phyloP scores from a whole-genome alignment of 2,888 invertebrate species.

The Epirrhoe alternata region DNA sequence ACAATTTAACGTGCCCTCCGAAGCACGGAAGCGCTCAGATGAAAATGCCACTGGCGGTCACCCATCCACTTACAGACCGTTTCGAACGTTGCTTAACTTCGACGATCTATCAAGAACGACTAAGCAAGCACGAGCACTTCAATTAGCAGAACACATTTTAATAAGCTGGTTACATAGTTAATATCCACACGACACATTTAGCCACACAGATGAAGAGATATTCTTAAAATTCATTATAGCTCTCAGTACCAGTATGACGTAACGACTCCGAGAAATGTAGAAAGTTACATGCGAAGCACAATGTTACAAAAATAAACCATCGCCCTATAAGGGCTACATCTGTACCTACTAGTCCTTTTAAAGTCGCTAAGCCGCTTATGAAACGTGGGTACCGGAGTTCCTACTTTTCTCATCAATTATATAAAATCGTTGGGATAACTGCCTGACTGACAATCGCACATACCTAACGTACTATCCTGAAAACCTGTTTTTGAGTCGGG shows the following conservation, averaged over 20 bases:
- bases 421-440: conserved; percentile 2
- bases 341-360: conserved; percentile 68
- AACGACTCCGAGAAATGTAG: conserved; percentile 49
- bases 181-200: neutral
- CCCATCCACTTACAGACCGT: too few relatives aligned
- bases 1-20: too few relatives aligned
- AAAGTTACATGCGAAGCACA: conserved; percentile 63
- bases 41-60: too few relatives aligned
- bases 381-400: conserved; percentile 48
- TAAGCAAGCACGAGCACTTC: too few relatives aligned
- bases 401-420: conserved; percentile 70
- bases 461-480: neutral
- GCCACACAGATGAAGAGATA: conserved; percentile 32
- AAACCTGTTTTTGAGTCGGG: too few relatives aligned
- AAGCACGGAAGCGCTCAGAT: too few relatives aligned
- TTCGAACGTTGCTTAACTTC: too few relatives aligned
- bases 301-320: conserved; percentile 72
- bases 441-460: neutral
- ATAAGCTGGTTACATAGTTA: neutral
- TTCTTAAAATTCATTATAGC: conserved; percentile 37
- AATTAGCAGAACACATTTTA: too few relatives aligned
- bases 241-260: conserved; percentile 40
- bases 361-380: conserved; percentile 41
- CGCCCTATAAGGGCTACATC: conserved; percentile 71
- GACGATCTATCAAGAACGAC: too few relatives aligned